Evolutionary conservation across 2,888 invertebrate species (phyloP).

Genomic region (Tricholauxania praeusta): DNA sequence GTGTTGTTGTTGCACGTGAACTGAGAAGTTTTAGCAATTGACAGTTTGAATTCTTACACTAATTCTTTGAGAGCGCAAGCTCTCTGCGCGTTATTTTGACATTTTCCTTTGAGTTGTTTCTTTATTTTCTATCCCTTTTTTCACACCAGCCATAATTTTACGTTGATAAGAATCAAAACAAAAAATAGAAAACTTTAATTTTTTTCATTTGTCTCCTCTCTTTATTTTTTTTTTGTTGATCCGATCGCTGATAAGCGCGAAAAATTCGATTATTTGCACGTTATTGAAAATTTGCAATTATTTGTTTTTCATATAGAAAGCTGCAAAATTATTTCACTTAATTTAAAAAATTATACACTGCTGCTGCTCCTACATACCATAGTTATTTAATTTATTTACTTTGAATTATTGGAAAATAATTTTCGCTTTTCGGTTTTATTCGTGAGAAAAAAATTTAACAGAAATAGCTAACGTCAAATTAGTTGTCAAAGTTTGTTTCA

Average conservation of each 20-base stretch:
- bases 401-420: too few relatives aligned
- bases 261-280: conserved; percentile 24
- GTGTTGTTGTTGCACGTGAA: conserved; percentile 4
- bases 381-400: too few relatives aligned
- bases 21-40: conserved; percentile 8
- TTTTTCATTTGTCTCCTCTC: background rate
- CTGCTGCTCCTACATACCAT: too few relatives aligned
- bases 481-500: too few relatives aligned
- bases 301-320: too few relatives aligned
- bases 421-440: too few relatives aligned
- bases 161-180: conserved; percentile 62
- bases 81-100: conserved; percentile 4
- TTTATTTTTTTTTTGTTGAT: background rate
- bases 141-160: background rate
- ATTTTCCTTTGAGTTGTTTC: background rate
- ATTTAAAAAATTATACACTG: too few relatives aligned
- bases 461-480: too few relatives aligned
- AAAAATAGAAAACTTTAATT: conserved; percentile 46
- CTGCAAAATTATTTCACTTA: too few relatives aligned
- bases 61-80: background rate
- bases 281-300: background rate
- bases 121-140: background rate
- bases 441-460: too few relatives aligned
- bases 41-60: background rate
- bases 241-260: conserved; percentile 27